phyloP scores from a whole-genome alignment of 2,797 vertebrate species.

The Lycodopsis pacificus region DNA sequence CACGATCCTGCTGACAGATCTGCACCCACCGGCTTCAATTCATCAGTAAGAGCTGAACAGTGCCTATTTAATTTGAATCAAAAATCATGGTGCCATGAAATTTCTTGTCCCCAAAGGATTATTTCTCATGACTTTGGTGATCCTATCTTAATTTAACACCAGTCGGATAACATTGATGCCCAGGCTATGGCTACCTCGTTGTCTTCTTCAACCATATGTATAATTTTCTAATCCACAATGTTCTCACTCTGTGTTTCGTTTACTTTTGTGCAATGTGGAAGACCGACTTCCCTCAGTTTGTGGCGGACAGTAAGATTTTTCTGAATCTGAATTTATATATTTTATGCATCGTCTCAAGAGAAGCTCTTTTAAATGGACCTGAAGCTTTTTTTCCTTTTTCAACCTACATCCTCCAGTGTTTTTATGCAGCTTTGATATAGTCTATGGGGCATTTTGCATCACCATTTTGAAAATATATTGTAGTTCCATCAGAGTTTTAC shows the following conservation, averaged over 20 bases:
- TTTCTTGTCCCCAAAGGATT: no score
- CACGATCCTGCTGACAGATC: slow-evolving; percentile 8
- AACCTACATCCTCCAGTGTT: background rate
- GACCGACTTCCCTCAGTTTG: background rate
- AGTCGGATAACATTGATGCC: background rate
- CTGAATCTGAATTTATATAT: background rate
- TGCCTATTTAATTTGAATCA: slow-evolving; percentile 18
- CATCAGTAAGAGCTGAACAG: background rate
- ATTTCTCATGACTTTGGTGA: background rate
- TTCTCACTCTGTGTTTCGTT: background rate
- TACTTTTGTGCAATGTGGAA: background rate
- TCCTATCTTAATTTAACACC: background rate
- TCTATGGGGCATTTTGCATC: slow-evolving; percentile 1
- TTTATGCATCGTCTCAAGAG: background rate
- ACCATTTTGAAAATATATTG: slow-evolving; percentile 8
- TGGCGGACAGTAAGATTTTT: background rate
- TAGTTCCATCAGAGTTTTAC: slow-evolving; percentile 16
- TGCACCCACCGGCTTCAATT: slow-evolving; percentile 18
- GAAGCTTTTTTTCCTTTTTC: background rate
- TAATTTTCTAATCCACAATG: background rate
- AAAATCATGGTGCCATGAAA: background rate
- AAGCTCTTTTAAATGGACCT: background rate
- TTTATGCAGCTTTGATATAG: slow-evolving; percentile 10
- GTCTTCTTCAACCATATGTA: background rate
- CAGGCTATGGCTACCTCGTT: background rate